Base-by-base conservation (phyloP, 1,140 invertebrate species). In the Kradibia gibbosae region DNA sequence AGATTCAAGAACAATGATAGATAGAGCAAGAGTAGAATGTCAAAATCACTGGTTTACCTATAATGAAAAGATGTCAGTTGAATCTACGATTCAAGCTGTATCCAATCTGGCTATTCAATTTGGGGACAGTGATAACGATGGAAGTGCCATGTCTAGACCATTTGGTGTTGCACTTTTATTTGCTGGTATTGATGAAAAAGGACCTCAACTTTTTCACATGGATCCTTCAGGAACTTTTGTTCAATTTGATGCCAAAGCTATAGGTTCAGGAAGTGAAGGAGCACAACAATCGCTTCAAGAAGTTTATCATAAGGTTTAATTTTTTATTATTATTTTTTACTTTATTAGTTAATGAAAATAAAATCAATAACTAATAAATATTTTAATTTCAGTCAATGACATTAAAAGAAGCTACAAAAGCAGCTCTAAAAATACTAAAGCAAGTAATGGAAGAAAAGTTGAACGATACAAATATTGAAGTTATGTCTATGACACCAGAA, bases 401-500 rank as follows among this genome's bases (percentile, higher is more conserved):
- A 0, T 90, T 99, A n/a, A 95, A 97, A 82, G 98, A 99, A 92
- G 99, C 98, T 22, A 95, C 97, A 77, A 98, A 98, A 87, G 90
- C 96, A 50, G 95, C 97, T 3, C 91, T 99, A 22, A 98, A 96
- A 13, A 99, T 99, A 87, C 91, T 99, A 2, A 99, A 99, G 88
- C 98, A 99, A 93, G 98, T 99, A 0, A 99, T 99, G 99, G 99
- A 99, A 90, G 99, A 99, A 91, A 99, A 99, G 92, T 90, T 99
- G 0, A 99, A 96, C 84, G 96, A 97, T 42, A 97, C 96, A 50
- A 99, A 99, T 92, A 98, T 99, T 70, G 99, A 99, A 93, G 96
- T 99, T 50, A 97, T 98, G 87, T 97, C 96, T 25, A 97, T 99
- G 91, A 99, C 97, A 3, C 95, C 95, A 1, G 93, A 94, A 15